Evolutionary conservation across 2,797 vertebrate species (phyloP), one percentile per base, ranked within the genome.

Genomic region (Enteromius viviparus): DNA sequence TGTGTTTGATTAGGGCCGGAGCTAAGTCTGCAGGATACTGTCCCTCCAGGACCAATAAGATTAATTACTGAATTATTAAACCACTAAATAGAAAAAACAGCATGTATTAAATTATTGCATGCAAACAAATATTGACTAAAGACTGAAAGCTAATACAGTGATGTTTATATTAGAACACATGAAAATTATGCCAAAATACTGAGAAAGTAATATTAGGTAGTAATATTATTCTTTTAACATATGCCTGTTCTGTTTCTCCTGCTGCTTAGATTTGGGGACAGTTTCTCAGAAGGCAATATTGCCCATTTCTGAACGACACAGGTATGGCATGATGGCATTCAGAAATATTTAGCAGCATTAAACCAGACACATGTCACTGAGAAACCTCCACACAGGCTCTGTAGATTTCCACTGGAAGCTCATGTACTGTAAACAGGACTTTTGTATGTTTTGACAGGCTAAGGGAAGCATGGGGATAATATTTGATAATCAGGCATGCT

Each of bases 251-350:
- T 9, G 40, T 21, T 60, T 70, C 11, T 70, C 14, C 26, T 26
- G 64, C 69, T 32, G 17, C 1, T 53, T 84, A 95, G 94, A 87
- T 89, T n/a, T 91, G 93, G 92, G 91, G 89, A 88, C 68, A 51
- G 12, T 64, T 78, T 23, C 34, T 88, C 19, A 86, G 87, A 51
- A 85, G 60, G 34, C 9, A 84, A 53, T 87, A 62, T 64, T 95
- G 93, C 84, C 94, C 93, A 10, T 89, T 90, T 85, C 6, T 64
- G 14, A 87, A 89, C 9, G 26, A 72, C 9, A 83, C 86, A 75
- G 89, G 89, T 90, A 82, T n/a, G 64, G 3, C 5, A 45, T 23
- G 1, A 26, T 26, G 26, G 26, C 26, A 26, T 26, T 17, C 29
- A 62, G 29, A 7, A 14, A 32, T 19, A 32, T 47, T 69, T 0